A percentile compares a stretch with the other conserved stretches of the same genome.
phyloP scores from a whole-genome alignment of 2,113 vertebrate genomes.

The Seriola rivoliana region DNA sequence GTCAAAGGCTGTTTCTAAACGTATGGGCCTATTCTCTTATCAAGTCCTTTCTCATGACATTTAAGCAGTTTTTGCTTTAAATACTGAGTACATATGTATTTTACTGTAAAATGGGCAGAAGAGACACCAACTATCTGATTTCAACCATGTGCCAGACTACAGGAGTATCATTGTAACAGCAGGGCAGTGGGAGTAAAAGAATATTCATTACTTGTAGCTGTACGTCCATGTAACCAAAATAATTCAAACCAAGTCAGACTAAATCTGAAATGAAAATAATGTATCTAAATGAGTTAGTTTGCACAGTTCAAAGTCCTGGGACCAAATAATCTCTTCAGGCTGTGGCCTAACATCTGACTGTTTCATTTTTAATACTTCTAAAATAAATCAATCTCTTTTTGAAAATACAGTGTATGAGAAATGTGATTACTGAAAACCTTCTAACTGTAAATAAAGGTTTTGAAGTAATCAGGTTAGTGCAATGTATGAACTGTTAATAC shows the following conservation, averaged over 20 bases:
- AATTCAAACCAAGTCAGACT: background rate
- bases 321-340: slow-evolving; percentile 16
- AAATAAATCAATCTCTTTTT: background rate
- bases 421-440: background rate
- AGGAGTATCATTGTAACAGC: background rate
- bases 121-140: background rate
- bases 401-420: background rate
- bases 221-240: background rate
- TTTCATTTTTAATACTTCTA: background rate
- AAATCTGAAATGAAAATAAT: background rate
- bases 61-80: background rate
- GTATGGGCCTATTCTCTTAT: background rate
- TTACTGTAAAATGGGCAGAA: too few relatives aligned
- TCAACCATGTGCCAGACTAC: background rate
- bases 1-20: background rate
- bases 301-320: background rate
- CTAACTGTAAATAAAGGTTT: background rate
- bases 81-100: background rate
- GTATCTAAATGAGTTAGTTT: background rate
- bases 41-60: background rate
- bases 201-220: background rate
- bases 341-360: background rate
- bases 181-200: background rate
- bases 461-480: background rate
- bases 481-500: background rate